Evolutionary conservation across 1,140 invertebrate species (phyloP), one percentile per base, ranked within the genome.

Genomic region (fruit fly (Drosophila melanogaster)): DNA sequence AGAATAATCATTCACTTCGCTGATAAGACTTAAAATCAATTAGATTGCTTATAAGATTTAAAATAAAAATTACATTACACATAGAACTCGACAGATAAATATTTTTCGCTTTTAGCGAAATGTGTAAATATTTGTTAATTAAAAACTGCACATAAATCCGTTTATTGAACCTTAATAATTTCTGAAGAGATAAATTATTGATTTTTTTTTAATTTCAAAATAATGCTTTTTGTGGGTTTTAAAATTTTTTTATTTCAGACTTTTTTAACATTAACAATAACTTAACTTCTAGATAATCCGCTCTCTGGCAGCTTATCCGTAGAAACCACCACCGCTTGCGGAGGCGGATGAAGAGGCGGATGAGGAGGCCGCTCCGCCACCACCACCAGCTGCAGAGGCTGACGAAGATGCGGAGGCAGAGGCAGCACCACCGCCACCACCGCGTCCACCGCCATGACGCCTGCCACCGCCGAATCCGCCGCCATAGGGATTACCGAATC

Each of bases 201-300:
- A 4, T 38, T 1, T 10, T 7, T 0, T 30, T 30, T 0, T 0
- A 7, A 30, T 7, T 7, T 0, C 4, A 26, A 6, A 26, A 10
- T 19, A 12, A 10, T 12, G 11, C 1, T 24, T 2, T n/a, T 8
- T 49, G 41, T 24, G 2, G 6, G 14, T 38, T 46, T 67, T 44
- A 11, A 51, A 15, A 46, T 49, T 71, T 19, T 37, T 53, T 40
- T 67, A 51, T 26, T 59, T 70, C 67, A 70, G 67, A 70, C 67
- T 70, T 66, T 70, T 50, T 70, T 69, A 38, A 26, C 64, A 49
- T 19, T 49, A 49, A 70, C 14, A 43, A 24, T 74, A 55, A 30
- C 70, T 74, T 74, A 74, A 55, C 6, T 22, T 35, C 30, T 55
- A 33, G n/a, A 40, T 10, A 33, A 38, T 10, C 5, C 5, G 0